Base-by-base conservation (phyloP, 2,797 vertebrate species). In the Gadopsis bispinosus region DNA sequence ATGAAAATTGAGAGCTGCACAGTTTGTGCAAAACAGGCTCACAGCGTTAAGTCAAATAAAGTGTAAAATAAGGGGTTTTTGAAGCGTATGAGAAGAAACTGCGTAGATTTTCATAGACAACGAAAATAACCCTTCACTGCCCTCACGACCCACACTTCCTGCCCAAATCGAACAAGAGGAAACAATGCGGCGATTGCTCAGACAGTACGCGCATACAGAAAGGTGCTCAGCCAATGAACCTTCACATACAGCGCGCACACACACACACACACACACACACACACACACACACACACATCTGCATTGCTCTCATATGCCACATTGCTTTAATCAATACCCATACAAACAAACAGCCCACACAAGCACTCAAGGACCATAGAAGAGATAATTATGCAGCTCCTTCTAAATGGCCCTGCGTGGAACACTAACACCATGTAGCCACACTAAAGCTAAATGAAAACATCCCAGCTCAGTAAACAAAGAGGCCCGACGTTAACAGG, bases 271-370 rank as follows among this genome's bases (percentile, higher is more conserved):
- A 37, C 64, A 33, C 50, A 73, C 64, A 53, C 62, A 16, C 47
- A 61, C 16, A 51, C 43, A 26, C 26, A 73, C 50, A 45, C 14
- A 33, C 35, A 62, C 56, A 64, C 69, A 69, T 37, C n/a, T n/a
- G 37, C 33, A 22, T 45, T 9, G 61, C 72, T 78, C 63, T 67
- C 37, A 58, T 29, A 47, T 51, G 48, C 68, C 60, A 62, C 69
- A 37, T 37, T 60, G 75, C 64, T 81, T 79, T 77, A 74, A 83
- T 71, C 79, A 69, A 75, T 55, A 64, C 63, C 4, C 43, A 53
- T 45, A 53, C 47, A 84, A 71, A 79, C 69, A 65, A 58, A 60
- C 74, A 47, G 65, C 75, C 75, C 69, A 80, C 81, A 69, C 47
- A 64, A 48, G 59, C 68, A 69, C 59, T 81, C 53, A 31, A 73